Conservation (phyloP, 23 tunicate genomes). For the Pegea sp. region DNA sequence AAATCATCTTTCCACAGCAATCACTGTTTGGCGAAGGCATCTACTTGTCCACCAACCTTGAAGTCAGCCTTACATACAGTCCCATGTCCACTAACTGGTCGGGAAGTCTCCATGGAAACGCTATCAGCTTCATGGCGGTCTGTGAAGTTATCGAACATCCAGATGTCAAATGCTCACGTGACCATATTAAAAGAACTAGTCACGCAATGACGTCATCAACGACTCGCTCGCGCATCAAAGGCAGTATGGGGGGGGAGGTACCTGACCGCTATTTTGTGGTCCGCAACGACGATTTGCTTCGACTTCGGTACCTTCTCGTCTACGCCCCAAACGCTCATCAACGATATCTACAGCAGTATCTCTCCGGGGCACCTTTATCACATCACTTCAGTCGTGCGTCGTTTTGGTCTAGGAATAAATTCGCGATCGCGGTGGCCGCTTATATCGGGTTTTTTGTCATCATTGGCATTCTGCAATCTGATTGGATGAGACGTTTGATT, state of each 20-base stretch:
- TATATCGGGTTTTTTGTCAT: no score
- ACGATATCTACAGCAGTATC: background rate
- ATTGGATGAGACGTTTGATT: no score
- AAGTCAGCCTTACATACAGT: conserved; percentile 28
- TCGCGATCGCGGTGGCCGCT: no score
- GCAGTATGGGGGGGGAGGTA: conserved; percentile 74
- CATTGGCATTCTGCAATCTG: no score
- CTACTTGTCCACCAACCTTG: conserved; percentile 49
- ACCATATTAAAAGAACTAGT: background rate
- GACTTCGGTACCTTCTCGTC: conserved; percentile 42
- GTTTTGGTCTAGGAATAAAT: no score
- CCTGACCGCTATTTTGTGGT: conserved; percentile 80
- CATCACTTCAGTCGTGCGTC: no score
- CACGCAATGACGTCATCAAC: no score
- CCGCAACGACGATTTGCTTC: conserved; percentile 61
- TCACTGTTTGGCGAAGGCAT: conserved; percentile 81
- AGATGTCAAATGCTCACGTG: conserved; percentile 47
- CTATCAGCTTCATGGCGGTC: conserved; percentile 57
- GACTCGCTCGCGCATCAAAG: conserved; percentile 36
- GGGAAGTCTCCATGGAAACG: conserved; percentile 32
- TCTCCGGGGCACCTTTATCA: no score
- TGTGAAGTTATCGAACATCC: conserved; percentile 81
- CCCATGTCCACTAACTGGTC: conserved; percentile 24
- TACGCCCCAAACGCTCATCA: conserved; percentile 24
- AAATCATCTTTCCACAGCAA: conserved; percentile 5